These are phyloP conservation scores for Cairina moschata DNA, from an alignment of 2,113 vertebrate genomes.

Conservation along the genomic window DNA sequence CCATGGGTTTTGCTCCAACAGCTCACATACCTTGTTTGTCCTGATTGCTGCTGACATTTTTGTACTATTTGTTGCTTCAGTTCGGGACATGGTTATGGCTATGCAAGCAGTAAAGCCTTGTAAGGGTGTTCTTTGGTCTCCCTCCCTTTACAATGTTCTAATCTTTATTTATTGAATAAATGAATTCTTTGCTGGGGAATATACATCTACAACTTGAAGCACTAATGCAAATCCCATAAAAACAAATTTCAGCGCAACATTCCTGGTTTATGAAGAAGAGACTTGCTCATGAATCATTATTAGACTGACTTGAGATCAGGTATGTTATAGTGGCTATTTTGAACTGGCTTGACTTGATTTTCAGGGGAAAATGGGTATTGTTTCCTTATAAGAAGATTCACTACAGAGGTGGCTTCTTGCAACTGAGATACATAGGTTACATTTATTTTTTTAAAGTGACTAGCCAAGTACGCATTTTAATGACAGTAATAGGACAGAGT, in stretches of 20 bases:
- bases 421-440: neutral
- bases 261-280: neutral
- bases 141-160: neutral
- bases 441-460: neutral
- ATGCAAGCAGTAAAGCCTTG: neutral
- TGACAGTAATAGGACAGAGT: neutral
- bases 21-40: neutral
- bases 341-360: constrained; percentile 11
- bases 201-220: neutral
- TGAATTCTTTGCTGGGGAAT: neutral
- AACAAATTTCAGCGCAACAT: neutral
- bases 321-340: neutral
- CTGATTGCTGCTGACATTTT: neutral
- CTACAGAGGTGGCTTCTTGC: neutral
- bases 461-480: neutral
- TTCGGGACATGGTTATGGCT: neutral
- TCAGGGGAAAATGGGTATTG: neutral
- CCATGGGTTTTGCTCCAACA: neutral
- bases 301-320: neutral
- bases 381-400: neutral
- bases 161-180: neutral
- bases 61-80: neutral
- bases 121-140: neutral
- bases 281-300: neutral
- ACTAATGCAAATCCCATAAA: neutral